Evolutionary conservation across 2,888 invertebrate species (phyloP).

Genomic region (Cheiracanthium punctorium): DNA sequence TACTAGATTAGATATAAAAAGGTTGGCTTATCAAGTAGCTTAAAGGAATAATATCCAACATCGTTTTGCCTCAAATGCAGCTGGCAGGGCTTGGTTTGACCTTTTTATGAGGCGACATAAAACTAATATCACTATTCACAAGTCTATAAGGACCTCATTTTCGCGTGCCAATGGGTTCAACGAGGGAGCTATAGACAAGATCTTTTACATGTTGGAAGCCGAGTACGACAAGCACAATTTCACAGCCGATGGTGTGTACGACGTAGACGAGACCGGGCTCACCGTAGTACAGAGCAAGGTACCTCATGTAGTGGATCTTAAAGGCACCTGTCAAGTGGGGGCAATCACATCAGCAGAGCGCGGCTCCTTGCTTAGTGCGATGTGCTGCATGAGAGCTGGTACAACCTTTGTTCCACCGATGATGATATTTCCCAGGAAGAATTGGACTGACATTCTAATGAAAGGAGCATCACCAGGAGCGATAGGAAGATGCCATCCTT

Average conservation of each 20-base stretch:
- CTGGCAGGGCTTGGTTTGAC: conserved; percentile 1
- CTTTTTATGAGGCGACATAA: not conserved
- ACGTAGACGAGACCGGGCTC: not conserved
- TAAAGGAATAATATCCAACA: not conserved
- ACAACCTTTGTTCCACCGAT: no score
- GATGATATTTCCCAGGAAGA: no score
- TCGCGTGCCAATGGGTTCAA: not conserved
- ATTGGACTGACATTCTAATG: no score
- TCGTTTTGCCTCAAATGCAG: not conserved
- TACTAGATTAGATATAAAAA: no score
- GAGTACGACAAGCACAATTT: not conserved
- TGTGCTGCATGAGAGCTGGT: no score
- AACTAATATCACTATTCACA: not conserved
- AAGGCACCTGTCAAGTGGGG: not conserved
- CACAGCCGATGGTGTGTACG: not conserved
- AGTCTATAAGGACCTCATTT: not conserved
- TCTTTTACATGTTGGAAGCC: not conserved
- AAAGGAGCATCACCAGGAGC: not conserved
- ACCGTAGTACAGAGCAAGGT: not conserved
- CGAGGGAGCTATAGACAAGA: not conserved
- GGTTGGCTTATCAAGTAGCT: not conserved
- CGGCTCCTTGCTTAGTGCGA: not conserved
- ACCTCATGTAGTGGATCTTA: not conserved
- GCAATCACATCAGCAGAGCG: not conserved
- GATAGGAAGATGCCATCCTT: not conserved